Conservation (phyloP, 1,140 invertebrate genomes). For the Vollenhovia emeryi region DNA sequence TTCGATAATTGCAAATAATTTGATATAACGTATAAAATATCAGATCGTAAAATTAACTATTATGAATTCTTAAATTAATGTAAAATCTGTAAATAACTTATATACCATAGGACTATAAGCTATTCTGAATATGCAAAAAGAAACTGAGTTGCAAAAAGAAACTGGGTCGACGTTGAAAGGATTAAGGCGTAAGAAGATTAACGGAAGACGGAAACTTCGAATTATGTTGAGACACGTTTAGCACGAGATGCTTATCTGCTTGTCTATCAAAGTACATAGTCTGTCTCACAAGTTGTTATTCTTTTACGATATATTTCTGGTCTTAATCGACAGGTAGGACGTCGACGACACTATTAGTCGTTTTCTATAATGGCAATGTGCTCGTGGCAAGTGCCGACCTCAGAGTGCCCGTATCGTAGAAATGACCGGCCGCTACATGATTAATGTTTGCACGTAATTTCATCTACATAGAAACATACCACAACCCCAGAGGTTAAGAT, state of each 20-base stretch:
- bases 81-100: background rate
- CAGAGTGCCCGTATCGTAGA: conserved; percentile 55
- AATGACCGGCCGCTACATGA: conserved; percentile 62
- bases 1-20: background rate
- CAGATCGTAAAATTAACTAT: background rate
- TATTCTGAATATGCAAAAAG: background rate
- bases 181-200: background rate
- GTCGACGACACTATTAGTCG: background rate
- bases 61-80: background rate
- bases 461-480: conserved; percentile 56
- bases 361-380: background rate
- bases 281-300: background rate
- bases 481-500: conserved; percentile 65
- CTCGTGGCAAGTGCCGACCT: background rate
- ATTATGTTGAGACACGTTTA: conserved; percentile 15
- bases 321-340: background rate
- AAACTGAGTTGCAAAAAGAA: background rate
- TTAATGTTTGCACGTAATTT: conserved; percentile 70
- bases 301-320: conserved; percentile 1
- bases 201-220: conserved; percentile 17
- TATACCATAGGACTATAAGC: background rate
- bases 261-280: background rate
- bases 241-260: background rate
- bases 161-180: background rate
- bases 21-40: background rate